These are phyloP conservation scores for Polypedilum pembai DNA, from an alignment of 1,140 invertebrate genomes.

Conservation along the genomic window DNA sequence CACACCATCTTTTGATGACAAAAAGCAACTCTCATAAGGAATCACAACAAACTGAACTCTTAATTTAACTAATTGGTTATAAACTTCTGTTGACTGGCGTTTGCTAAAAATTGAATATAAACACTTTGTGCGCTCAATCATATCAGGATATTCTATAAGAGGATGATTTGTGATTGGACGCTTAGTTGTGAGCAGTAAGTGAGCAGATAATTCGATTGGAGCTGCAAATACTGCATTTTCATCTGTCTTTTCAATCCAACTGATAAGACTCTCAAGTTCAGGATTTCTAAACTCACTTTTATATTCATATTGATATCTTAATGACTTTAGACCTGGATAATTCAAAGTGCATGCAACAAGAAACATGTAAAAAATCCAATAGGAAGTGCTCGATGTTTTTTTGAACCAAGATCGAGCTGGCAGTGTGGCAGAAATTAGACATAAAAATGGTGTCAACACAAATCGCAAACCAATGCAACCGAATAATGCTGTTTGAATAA, in stretches of 20 bases:
- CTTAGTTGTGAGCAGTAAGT: slow-evolving; percentile 39
- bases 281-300: slow-evolving; percentile 31
- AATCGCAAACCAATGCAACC: slow-evolving; percentile 38
- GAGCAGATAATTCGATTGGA: slow-evolving; percentile 41
- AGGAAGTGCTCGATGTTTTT: slow-evolving; percentile 38
- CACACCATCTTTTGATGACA: slow-evolving; percentile 8
- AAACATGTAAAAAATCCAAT: slow-evolving; percentile 41
- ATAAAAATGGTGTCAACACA: slow-evolving; percentile 41
- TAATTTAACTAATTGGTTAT: slow-evolving; percentile 41
- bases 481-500: slow-evolving; percentile 39
- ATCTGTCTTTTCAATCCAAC: slow-evolving; percentile 43
- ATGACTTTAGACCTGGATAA: slow-evolving; percentile 38
- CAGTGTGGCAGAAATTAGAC: slow-evolving; percentile 40
- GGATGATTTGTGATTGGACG: slow-evolving; percentile 42
- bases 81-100: slow-evolving; percentile 41
- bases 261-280: slow-evolving; percentile 39
- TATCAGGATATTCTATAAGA: slow-evolving; percentile 40
- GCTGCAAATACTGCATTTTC: slow-evolving; percentile 41
- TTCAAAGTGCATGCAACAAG: slow-evolving; percentile 41
- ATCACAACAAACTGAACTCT: slow-evolving; percentile 43
- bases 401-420: slow-evolving; percentile 41
- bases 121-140: slow-evolving; percentile 40
- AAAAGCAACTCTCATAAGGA: slow-evolving; percentile 38
- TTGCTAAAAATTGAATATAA: slow-evolving; percentile 42
- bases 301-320: neutral